Evolutionary conservation across 92 coral and sea anemone genomes (phyloP).

Genomic region (Umimayanthus chanpuru): DNA sequence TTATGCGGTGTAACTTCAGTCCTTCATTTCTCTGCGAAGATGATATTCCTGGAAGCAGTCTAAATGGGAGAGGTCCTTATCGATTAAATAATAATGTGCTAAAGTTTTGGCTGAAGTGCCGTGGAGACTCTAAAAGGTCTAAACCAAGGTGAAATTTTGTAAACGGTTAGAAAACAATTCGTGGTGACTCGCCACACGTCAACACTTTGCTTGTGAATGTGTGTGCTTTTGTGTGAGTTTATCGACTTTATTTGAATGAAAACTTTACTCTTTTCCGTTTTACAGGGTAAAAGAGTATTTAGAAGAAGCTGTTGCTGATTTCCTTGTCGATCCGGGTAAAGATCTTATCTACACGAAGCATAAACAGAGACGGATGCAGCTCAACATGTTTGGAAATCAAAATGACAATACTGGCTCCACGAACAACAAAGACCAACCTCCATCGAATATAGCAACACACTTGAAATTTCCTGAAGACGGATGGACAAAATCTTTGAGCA

Average conservation of each 20-base stretch:
- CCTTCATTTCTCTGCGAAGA: constrained; percentile 45
- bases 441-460: not conserved
- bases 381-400: not conserved
- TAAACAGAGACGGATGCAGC: constrained; percentile 1
- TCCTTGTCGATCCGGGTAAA: constrained; percentile 38
- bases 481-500: constrained; percentile 53
- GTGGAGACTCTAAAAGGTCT: constrained; percentile 52
- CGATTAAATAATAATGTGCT: constrained; percentile 26
- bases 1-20: not conserved
- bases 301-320: not conserved
- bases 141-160: constrained; percentile 36
- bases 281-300: constrained; percentile 49
- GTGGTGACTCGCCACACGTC: no score
- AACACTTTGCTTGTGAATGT: no score
- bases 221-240: no score
- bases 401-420: not conserved
- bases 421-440: not conserved
- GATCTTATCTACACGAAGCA: constrained; percentile 33
- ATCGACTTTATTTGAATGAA: no score
- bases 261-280: no score
- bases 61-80: constrained; percentile 46
- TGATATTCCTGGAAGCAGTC: constrained; percentile 58
- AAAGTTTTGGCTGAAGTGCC: constrained; percentile 48
- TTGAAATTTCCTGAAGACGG: constrained; percentile 34
- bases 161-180: constrained; percentile 31